phyloP scores from a whole-genome alignment of 2,888 invertebrate species.

The Acleris laterana region DNA sequence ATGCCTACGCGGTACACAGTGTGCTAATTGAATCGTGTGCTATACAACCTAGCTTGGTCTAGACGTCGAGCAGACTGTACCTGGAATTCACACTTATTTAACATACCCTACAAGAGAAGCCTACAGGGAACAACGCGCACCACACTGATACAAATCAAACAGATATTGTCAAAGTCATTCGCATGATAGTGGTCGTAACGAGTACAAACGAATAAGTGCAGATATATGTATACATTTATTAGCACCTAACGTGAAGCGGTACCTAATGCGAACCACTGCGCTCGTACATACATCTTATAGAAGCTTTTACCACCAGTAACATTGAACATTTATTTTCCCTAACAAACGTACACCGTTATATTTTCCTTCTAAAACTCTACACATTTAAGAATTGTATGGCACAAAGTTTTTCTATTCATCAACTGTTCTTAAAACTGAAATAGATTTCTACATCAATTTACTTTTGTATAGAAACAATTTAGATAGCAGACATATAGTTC shows the following conservation, averaged over 20 bases:
- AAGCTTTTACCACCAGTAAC: slow-evolving; percentile 65
- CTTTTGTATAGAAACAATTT: slow-evolving; percentile 5
- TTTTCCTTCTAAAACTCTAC: slow-evolving; percentile 43
- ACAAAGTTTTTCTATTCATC: slow-evolving; percentile 39
- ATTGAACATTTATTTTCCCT: slow-evolving; percentile 68
- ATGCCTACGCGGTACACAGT: too few species aligned
- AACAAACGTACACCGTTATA: slow-evolving; percentile 32
- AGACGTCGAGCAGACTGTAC: too few species aligned
- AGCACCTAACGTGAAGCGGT: slow-evolving; percentile 81
- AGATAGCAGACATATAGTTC: slow-evolving; percentile 5
- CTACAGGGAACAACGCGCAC: slow-evolving; percentile 29
- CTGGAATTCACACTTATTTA: not conserved
- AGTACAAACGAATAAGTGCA: slow-evolving; percentile 70
- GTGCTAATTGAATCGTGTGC: too few species aligned
- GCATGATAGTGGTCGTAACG: slow-evolving; percentile 60
- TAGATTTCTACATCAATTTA: not conserved
- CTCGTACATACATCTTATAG: slow-evolving; percentile 59
- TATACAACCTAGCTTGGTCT: too few species aligned
- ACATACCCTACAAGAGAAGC: slow-evolving; percentile 25
- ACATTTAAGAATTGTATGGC: slow-evolving; percentile 50
- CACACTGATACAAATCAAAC: slow-evolving; percentile 49
- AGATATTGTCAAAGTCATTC: slow-evolving; percentile 80
- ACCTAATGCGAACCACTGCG: slow-evolving; percentile 49
- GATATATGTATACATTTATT: slow-evolving; percentile 70
- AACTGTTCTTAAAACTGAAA: slow-evolving; percentile 7